Evolutionary conservation across 2,113 vertebrate species (phyloP), one percentile per base, ranked within the genome.

Genomic region (Theristicus caerulescens): DNA sequence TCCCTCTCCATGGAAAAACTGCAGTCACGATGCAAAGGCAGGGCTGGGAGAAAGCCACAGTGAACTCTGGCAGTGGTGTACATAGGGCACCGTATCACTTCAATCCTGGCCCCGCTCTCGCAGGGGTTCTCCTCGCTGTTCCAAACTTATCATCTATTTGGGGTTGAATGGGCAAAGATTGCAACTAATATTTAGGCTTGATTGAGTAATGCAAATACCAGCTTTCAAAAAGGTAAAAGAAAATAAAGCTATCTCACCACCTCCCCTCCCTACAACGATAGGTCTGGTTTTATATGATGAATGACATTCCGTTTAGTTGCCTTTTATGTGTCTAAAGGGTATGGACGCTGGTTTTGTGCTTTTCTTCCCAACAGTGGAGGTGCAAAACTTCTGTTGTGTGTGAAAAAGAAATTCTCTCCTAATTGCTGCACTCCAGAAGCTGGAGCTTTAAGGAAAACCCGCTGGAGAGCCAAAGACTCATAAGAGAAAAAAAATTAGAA

Each of bases 11-110:
- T 32, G 62, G 82, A 86, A 94, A 65, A 76, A 65, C 16, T 0
- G 0, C 13, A 6, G 11, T 73, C 40, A 20, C 2, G 10, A 13
- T 0, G 0, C 4, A 7, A 82, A 76, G n/a, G 58, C 57, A 64
- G 49, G 65, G 16, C 46, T 82, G 55, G 13, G 49, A 83, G 24
- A 72, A 82, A 54, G 61, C 7, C 6, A 0, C 58, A 57, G 52
- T 3, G 2, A 71, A 11, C 3, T 1, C 16, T 74, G 47, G 8
- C 79, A 71, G n/a, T 61, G 36, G 22, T 74, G 24, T 67, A 32
- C 9, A 0, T 9, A 47, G 13, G 47, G 32, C 26, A 54, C n/a
- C 16, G 0, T 36, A 31, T 76, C 44, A 9, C 29, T 58, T 73
- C 1, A 5, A 8, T 73, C 36, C 40, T 70, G 82, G 7, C 57